A percentile compares a stretch with the other conserved stretches of the same genome.
These are phyloP conservation scores for Sinotaia quadrata DNA, from an alignment of 2,888 invertebrate species.

Conservation along the genomic window DNA sequence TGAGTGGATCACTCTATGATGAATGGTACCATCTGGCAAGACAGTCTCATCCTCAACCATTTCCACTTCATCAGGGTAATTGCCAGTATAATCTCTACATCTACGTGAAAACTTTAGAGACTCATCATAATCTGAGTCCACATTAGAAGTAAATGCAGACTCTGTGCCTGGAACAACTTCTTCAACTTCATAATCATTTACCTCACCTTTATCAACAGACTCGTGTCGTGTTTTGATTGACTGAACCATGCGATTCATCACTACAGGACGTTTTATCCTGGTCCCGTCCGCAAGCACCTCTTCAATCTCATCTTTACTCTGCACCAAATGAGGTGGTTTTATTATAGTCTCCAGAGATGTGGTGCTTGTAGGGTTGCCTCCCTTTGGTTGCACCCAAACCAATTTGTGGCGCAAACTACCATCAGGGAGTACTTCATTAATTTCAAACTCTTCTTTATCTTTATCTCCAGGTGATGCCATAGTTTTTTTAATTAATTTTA, in stretches of 20 bases:
- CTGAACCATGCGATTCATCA: conserved; percentile 59
- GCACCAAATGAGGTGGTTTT: conserved; percentile 42
- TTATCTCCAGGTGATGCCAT: too few species aligned
- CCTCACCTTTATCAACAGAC: conserved; percentile 46
- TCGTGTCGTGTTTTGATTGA: conserved; percentile 51
- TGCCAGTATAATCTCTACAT: too few species aligned
- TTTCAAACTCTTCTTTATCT: too few species aligned
- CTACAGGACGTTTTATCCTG: conserved; percentile 51
- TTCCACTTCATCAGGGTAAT: too few species aligned
- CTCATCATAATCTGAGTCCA: conserved; percentile 37
- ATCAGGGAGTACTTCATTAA: too few species aligned
- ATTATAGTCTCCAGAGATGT: conserved; percentile 48
- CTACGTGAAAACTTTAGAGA: too few species aligned
- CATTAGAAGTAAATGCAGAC: conserved; percentile 16
- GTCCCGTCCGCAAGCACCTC: conserved; percentile 59
- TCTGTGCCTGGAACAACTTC: conserved; percentile 28
- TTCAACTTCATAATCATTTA: conserved; percentile 24
- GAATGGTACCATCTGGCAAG: conserved; percentile 61
- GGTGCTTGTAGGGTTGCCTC: conserved; percentile 44
- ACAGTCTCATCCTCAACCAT: conserved; percentile 57
- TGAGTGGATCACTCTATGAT: too few species aligned
- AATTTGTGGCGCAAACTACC: too few species aligned
- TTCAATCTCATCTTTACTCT: conserved; percentile 52
- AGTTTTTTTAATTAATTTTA: too few species aligned
- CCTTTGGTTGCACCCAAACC: conserved; percentile 47